Conservation (phyloP, 2,797 vertebrate species). For the Leucoraja ocellata region DNA sequence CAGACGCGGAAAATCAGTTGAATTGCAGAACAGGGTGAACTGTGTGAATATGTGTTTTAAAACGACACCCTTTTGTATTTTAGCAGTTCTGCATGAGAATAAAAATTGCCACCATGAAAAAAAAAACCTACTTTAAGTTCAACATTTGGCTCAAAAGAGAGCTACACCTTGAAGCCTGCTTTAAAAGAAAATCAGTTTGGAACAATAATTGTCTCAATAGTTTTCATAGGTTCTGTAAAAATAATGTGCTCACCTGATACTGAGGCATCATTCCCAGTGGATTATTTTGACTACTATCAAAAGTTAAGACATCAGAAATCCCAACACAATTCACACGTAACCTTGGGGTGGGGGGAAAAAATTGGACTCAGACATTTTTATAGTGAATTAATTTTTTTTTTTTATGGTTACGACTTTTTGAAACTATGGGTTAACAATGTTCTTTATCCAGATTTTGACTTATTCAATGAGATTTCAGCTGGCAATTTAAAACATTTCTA, state of each 20-base stretch:
- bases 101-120: no score
- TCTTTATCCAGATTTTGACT: neutral
- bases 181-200: no score
- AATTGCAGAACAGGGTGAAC: neutral
- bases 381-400: neutral
- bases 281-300: slow-evolving; percentile 97
- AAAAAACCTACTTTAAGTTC: neutral
- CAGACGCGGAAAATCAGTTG: neutral
- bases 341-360: slow-evolving; percentile 47
- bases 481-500: neutral
- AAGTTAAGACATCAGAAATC: slow-evolving; percentile 96
- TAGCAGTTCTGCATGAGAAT: neutral
- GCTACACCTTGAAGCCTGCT: neutral
- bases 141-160: neutral
- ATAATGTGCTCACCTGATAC: slow-evolving; percentile 61
- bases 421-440: neutral
- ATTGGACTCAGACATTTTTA: neutral
- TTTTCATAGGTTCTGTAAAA: neutral
- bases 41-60: neutral
- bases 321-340: slow-evolving; percentile 88
- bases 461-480: neutral
- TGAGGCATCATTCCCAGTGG: slow-evolving; percentile 97
- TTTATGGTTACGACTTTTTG: neutral
- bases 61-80: neutral
- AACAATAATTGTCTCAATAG: neutral